These are phyloP conservation scores for Aegypius monachus DNA, from an alignment of 2,113 vertebrate genomes.

Conservation along the genomic window DNA sequence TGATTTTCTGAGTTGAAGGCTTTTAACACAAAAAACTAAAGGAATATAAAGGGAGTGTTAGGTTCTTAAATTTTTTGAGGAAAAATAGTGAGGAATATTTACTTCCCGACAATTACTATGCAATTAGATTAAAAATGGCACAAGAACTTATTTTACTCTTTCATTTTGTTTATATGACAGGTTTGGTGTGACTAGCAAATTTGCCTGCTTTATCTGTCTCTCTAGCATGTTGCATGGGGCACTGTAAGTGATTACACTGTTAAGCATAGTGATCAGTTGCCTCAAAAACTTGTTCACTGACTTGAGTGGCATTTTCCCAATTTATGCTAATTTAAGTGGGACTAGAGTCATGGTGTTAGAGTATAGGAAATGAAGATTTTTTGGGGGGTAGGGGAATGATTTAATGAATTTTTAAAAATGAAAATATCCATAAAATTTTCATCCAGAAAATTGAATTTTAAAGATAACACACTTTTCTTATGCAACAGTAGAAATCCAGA, in stretches of 20 bases:
- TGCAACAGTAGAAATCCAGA: background rate
- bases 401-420: background rate
- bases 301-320: background rate
- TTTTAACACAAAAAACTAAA: background rate
- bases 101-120: background rate
- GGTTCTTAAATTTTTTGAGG: background rate
- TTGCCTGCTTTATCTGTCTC: background rate
- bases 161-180: background rate
- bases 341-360: background rate
- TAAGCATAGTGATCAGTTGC: background rate
- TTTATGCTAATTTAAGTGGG: background rate
- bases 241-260: background rate
- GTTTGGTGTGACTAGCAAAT: background rate
- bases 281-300: background rate
- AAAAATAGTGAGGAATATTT: background rate
- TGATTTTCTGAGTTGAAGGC: background rate
- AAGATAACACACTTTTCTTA: background rate
- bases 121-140: background rate
- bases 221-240: background rate
- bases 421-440: background rate
- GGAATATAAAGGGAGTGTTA: background rate
- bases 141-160: background rate
- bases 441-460: background rate
- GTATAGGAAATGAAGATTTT: background rate
- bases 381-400: background rate